A percentile compares a stretch with the other conserved stretches of the same genome.
Evolutionary conservation across 1,140 invertebrate species (phyloP).

Genomic region (Aphelenchoides avenae): DNA sequence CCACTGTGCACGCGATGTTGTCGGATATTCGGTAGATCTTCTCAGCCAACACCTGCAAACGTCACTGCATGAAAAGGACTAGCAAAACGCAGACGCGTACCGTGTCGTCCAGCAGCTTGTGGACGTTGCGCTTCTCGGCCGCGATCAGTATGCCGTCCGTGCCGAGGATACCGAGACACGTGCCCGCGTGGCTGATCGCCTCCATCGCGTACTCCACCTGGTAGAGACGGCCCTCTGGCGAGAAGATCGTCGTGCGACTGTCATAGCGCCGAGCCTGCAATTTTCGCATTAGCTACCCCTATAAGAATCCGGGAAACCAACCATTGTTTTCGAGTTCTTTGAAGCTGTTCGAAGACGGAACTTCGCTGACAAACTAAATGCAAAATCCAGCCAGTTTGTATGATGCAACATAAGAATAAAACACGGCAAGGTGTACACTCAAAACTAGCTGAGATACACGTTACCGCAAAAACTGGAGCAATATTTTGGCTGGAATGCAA

Average conservation of each 20-base stretch:
- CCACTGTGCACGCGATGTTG: slow-evolving; percentile 97
- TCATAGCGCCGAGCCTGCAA: slow-evolving; percentile 99
- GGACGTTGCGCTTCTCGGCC: slow-evolving; percentile 91
- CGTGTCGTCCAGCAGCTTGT: slow-evolving; percentile 88
- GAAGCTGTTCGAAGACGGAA: too few species aligned
- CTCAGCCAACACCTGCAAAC: slow-evolving; percentile 67
- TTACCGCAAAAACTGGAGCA: too few species aligned
- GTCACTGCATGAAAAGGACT: background rate
- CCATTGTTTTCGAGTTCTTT: too few species aligned
- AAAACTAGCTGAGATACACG: too few species aligned
- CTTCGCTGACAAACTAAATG: too few species aligned
- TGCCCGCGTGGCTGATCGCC: slow-evolving; percentile 97
- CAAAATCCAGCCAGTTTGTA: too few species aligned
- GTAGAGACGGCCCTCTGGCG: slow-evolving; percentile 94
- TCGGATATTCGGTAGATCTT: slow-evolving; percentile 97
- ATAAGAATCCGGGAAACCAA: too few species aligned
- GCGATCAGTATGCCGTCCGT: slow-evolving; percentile 93
- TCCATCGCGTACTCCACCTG: slow-evolving; percentile 99
- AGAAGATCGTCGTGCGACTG: slow-evolving; percentile 98
- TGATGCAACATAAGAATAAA: too few species aligned
- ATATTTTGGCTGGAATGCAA: too few species aligned
- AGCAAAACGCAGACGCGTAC: slow-evolving; percentile 14
- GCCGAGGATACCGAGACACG: slow-evolving; percentile 88
- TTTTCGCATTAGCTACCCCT: too few species aligned
- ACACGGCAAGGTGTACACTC: too few species aligned